phyloP scores from a whole-genome alignment of 2,797 vertebrate species.

The Astyanax mexicanus region DNA sequence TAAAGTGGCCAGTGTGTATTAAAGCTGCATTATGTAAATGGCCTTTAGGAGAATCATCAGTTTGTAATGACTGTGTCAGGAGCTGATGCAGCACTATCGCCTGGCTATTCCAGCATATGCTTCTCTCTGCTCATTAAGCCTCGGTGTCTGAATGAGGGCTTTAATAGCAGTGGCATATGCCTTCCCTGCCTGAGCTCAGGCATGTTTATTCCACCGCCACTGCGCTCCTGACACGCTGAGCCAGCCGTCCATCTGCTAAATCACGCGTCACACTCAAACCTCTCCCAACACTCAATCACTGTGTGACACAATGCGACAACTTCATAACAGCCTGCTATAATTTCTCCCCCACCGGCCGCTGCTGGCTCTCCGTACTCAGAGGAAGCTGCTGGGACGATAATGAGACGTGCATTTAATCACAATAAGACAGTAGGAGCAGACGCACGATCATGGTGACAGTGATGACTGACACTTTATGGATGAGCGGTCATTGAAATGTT shows the following conservation, averaged over 20 bases:
- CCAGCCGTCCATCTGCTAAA: conserved; percentile 53
- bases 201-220: conserved; percentile 52
- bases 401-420: background rate
- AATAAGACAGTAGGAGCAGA: background rate
- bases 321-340: conserved; percentile 32
- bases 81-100: too few relatives aligned
- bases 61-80: too few relatives aligned
- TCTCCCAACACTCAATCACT: conserved; percentile 36
- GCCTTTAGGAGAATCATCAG: too few relatives aligned
- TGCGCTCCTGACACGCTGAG: conserved; percentile 52
- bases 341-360: conserved; percentile 21
- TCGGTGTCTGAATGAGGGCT: conserved; percentile 10
- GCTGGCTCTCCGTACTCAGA: background rate
- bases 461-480: background rate
- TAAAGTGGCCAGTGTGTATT: too few relatives aligned
- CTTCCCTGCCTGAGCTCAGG: conserved; percentile 37
- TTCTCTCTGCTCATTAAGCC: too few relatives aligned
- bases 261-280: conserved; percentile 16
- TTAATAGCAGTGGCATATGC: conserved; percentile 59
- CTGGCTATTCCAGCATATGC: too few relatives aligned
- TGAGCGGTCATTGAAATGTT: background rate
- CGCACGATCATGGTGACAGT: background rate
- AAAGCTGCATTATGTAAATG: too few relatives aligned
- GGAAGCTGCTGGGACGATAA: background rate
- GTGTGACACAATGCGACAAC: conserved; percentile 31